These are phyloP conservation scores for Ephialtes manifestator DNA, from an alignment of 2,888 invertebrate genomes.

Conservation along the genomic window DNA sequence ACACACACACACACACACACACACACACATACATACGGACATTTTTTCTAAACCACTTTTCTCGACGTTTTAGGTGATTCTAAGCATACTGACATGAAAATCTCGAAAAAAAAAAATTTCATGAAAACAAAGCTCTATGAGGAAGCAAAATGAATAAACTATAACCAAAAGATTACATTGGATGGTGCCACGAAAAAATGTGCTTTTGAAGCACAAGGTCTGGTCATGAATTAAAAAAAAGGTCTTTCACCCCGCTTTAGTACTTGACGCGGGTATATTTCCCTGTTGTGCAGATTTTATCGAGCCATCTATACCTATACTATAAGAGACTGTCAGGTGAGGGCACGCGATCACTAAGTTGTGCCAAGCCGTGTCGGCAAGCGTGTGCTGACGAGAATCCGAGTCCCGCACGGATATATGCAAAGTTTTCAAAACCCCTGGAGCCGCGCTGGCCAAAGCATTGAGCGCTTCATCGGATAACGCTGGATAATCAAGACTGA, in stretches of 20 bases:
- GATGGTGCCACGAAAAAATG: not conserved
- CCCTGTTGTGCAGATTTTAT: not conserved
- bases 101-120: too few species aligned
- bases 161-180: not conserved
- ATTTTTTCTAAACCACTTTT: too few species aligned
- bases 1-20: too few species aligned
- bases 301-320: conserved; percentile 77
- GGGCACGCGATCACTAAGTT: conserved; percentile 84
- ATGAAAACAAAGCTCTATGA: too few species aligned
- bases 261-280: not conserved
- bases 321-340: conserved; percentile 84
- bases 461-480: conserved; percentile 85
- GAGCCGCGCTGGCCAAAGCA: conserved; percentile 84
- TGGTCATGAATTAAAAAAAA: not conserved
- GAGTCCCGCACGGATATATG: conserved; percentile 85
- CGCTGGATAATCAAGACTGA: conserved; percentile 86
- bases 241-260: not conserved
- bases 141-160: not conserved
- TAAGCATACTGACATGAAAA: too few species aligned
- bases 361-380: conserved; percentile 85
- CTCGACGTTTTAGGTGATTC: too few species aligned
- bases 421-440: conserved; percentile 81
- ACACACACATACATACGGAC: too few species aligned
- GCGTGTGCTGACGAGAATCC: conserved; percentile 84
- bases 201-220: not conserved